These are phyloP conservation scores for Nymphalis io DNA, from an alignment of 1,140 invertebrate genomes.

Conservation along the genomic window DNA sequence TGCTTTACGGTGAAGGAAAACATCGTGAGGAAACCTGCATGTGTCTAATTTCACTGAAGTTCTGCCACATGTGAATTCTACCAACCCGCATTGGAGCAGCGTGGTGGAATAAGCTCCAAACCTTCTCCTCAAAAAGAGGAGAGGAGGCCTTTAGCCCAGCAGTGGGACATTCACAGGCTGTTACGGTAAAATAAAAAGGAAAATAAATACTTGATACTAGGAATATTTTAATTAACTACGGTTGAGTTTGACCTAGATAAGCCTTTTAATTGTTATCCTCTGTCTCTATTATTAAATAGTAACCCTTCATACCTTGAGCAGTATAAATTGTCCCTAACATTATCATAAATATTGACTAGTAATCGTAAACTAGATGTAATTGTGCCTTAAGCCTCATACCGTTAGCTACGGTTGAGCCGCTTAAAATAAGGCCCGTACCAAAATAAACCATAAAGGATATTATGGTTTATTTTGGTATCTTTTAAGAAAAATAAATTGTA, in stretches of 20 bases:
- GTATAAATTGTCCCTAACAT: background rate
- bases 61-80: no score
- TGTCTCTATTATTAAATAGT: conserved; percentile 6
- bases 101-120: no score
- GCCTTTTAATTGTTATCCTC: background rate
- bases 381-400: background rate
- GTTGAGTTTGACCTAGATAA: background rate
- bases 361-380: conserved; percentile 1
- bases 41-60: no score
- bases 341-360: conserved; percentile 16
- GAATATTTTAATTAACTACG: background rate
- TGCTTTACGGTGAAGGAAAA: no score
- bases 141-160: no score
- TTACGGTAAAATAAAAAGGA: background rate
- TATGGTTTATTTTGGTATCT: no score
- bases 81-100: no score
- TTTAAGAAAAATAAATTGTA: no score
- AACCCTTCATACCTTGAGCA: background rate
- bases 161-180: no score
- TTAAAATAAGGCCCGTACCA: background rate
- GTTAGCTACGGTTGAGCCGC: background rate
- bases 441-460: background rate
- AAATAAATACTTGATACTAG: background rate
- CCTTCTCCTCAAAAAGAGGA: no score
- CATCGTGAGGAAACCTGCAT: no score